phyloP scores from a whole-genome alignment of 2,113 vertebrate genomes.

The Macrotus californicus region DNA sequence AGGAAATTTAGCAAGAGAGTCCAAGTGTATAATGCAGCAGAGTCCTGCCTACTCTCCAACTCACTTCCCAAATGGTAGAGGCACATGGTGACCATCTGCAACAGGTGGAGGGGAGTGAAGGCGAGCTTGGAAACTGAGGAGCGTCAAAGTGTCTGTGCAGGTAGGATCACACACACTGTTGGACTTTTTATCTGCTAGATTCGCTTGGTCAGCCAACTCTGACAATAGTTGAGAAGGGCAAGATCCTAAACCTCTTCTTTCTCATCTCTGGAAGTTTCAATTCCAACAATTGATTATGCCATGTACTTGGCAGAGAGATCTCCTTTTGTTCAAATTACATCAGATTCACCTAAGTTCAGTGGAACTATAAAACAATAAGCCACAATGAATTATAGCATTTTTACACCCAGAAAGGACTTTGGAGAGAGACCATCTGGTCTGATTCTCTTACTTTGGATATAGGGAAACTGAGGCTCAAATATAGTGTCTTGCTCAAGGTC shows the following conservation, averaged over 20 bases:
- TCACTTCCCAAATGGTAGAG: not conserved
- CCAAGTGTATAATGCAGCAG: not conserved
- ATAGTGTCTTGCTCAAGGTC: not conserved
- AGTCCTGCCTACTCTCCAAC: not conserved
- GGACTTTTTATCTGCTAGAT: conserved; percentile 24
- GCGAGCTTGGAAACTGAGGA: not conserved
- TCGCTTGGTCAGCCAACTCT: conserved; percentile 32
- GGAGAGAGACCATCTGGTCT: not conserved
- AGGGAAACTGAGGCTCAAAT: not conserved
- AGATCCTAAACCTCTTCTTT: not conserved
- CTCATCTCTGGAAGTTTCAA: not conserved
- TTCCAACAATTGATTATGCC: conserved; percentile 33
- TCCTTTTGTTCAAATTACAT: conserved; percentile 47
- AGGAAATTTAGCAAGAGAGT: not conserved
- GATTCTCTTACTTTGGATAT: conserved; percentile 25
- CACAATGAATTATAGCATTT: conserved; percentile 21
- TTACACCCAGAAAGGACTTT: not conserved
- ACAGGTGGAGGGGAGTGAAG: not conserved
- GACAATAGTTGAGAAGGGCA: conserved; percentile 29
- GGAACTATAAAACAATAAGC: not conserved
- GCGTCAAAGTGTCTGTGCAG: not conserved
- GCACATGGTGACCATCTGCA: not conserved
- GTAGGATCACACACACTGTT: not conserved
- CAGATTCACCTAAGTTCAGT: conserved; percentile 7
- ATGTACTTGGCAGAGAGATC: not conserved